These are phyloP conservation scores for Stenopsyche tienmushanensis DNA, from an alignment of 1,140 invertebrate genomes.

Conservation along the genomic window DNA sequence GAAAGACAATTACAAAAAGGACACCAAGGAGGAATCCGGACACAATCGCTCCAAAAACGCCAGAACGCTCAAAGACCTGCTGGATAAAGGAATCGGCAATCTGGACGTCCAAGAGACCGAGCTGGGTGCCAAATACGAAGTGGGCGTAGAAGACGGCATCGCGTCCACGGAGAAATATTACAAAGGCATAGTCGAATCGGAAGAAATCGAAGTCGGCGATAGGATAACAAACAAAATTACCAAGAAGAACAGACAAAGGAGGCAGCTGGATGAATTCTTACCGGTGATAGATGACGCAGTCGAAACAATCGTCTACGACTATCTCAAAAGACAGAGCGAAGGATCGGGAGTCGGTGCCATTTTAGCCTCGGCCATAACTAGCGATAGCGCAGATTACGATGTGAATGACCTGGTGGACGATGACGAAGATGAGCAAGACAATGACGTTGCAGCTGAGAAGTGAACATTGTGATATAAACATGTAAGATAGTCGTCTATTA, in stretches of 20 bases:
- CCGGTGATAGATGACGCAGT: conserved; percentile 50
- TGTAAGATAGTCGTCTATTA: too few species aligned
- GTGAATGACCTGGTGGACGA: conserved; percentile 43
- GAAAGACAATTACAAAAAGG: conserved; percentile 46
- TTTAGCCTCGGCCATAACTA: conserved; percentile 48
- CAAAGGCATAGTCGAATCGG: conserved; percentile 59
- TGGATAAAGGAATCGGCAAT: conserved; percentile 46
- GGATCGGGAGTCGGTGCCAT: conserved; percentile 47
- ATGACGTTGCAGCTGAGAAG: not conserved
- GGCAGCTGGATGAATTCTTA: conserved; percentile 49
- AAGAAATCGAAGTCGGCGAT: conserved; percentile 50
- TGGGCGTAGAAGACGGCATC: conserved; percentile 52
- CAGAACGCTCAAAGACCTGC: conserved; percentile 35
- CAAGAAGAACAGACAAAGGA: conserved; percentile 44
- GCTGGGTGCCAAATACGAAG: conserved; percentile 57
- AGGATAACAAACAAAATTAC: conserved; percentile 43
- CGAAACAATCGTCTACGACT: conserved; percentile 49
- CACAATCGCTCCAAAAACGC: conserved; percentile 33
- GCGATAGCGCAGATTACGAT: conserved; percentile 43
- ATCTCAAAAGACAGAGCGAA: conserved; percentile 47
- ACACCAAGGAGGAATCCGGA: conserved; percentile 40
- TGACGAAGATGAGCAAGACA: conserved; percentile 38
- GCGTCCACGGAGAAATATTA: conserved; percentile 57
- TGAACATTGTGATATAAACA: not conserved
- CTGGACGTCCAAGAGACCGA: conserved; percentile 59